Percentiles rank a stretch among this genome's conserved stretches.
Conservation (phyloP, 2,113 vertebrate species). For the Xerus inauris region DNA sequence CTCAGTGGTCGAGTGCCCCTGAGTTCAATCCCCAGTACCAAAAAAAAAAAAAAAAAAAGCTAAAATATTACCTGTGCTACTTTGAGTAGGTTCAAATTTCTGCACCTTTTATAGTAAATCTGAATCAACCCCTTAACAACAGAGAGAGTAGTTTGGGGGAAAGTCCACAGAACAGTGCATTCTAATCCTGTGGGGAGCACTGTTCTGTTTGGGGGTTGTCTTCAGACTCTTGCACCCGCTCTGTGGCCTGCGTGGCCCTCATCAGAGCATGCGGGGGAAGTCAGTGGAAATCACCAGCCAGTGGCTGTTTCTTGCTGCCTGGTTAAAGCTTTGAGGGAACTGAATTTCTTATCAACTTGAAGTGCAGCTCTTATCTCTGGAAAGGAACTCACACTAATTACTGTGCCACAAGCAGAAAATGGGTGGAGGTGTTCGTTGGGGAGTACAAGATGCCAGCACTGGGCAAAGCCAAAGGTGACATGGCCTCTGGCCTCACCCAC, state of each 20-base stretch:
- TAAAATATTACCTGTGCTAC: neutral
- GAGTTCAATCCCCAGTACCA: too few relatives aligned
- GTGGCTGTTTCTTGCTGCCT: neutral
- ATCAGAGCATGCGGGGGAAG: fast-evolving
- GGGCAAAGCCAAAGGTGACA: neutral
- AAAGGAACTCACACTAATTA: neutral
- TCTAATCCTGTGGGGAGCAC: fast-evolving
- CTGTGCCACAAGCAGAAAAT: neutral
- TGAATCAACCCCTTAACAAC: too few relatives aligned
- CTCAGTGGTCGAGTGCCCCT: too few relatives aligned
- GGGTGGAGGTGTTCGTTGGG: fast-evolving
- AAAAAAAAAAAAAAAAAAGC: neutral
- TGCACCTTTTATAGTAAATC: too few relatives aligned
- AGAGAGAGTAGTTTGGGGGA: neutral
- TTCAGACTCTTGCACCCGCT: fast-evolving
- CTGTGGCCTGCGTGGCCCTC: neutral
- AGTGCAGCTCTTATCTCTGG: neutral
- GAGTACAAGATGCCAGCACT: neutral
- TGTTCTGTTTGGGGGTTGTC: fast-evolving
- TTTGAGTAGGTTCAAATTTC: too few relatives aligned
- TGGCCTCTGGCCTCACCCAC: neutral
- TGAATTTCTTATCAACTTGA: neutral
- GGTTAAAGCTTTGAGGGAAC: neutral
- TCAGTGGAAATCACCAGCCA: fast-evolving
- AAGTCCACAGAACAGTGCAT: fast-evolving